These are phyloP conservation scores for Iphiclides podalirius DNA, from an alignment of 2,888 invertebrate species.

Conservation along the genomic window DNA sequence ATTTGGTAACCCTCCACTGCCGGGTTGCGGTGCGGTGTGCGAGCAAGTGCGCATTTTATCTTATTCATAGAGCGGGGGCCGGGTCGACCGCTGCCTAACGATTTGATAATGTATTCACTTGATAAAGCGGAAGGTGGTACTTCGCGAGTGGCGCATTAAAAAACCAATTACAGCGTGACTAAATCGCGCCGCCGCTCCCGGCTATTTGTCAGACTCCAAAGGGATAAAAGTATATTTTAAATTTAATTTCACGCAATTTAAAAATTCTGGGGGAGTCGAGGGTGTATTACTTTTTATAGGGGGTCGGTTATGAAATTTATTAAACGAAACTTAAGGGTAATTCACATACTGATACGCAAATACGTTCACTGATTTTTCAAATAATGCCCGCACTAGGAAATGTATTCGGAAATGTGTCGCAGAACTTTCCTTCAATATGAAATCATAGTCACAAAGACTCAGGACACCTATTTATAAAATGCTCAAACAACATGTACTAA, in stretches of 20 bases:
- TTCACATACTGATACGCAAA: background rate
- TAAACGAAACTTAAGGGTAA: conserved; percentile 48
- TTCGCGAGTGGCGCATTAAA: conserved; percentile 75
- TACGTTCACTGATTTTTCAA: too few relatives aligned
- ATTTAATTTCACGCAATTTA: conserved; percentile 80
- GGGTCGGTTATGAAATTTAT: conserved; percentile 58
- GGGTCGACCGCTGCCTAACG: conserved; percentile 66
- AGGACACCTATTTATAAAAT: too few relatives aligned
- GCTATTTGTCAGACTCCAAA: conserved; percentile 77
- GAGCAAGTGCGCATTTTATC: conserved; percentile 70
- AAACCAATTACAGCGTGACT: conserved; percentile 79
- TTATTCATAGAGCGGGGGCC: conserved; percentile 71
- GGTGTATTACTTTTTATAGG: conserved; percentile 67
- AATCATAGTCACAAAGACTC: too few relatives aligned
- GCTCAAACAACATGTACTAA: too few relatives aligned
- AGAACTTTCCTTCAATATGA: too few relatives aligned
- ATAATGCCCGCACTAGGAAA: too few relatives aligned
- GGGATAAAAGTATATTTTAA: conserved; percentile 77
- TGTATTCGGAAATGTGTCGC: too few relatives aligned
- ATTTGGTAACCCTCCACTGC: conserved; percentile 61
- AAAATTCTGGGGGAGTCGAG: conserved; percentile 66
- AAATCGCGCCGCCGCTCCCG: conserved; percentile 69
- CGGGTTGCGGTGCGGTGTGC: conserved; percentile 32
- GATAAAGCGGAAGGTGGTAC: conserved; percentile 78
- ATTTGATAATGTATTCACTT: conserved; percentile 81